A percentile compares a stretch with the other conserved stretches of the same genome.
phyloP scores from a whole-genome alignment of 2,888 invertebrate genomes.

The Melieria crassipennis region DNA sequence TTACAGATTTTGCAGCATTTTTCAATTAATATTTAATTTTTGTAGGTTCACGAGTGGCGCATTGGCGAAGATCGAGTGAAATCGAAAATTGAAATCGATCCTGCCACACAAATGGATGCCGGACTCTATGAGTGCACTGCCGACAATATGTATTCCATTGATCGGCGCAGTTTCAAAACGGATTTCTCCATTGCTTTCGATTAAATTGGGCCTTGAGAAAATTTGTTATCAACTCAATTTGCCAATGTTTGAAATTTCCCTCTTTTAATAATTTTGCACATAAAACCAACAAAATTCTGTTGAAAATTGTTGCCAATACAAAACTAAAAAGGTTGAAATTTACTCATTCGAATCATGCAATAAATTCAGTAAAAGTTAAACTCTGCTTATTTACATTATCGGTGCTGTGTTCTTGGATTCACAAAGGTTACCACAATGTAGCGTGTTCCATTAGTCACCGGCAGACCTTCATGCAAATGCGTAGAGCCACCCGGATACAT shows the following conservation, averaged over 20 bases:
- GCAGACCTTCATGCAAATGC: conserved; percentile 95
- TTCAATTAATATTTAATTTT: neutral
- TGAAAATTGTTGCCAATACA: neutral
- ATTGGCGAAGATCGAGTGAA: conserved; percentile 84
- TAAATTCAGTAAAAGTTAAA: no score
- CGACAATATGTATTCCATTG: conserved; percentile 93
- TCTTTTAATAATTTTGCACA: neutral
- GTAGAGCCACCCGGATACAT: conserved; percentile 98
- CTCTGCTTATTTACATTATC: no score
- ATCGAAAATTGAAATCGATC: conserved; percentile 93
- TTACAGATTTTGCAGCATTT: neutral
- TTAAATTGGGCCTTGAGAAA: conserved; percentile 61
- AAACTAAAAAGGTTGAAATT: neutral
- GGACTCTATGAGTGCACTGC: conserved; percentile 95
- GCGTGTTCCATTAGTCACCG: conserved; percentile 88
- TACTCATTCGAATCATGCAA: neutral
- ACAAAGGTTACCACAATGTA: conserved; percentile 99
- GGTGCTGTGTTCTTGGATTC: conserved; percentile 78
- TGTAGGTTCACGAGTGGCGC: conserved; percentile 88
- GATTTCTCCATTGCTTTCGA: conserved; percentile 92
- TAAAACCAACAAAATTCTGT: neutral
- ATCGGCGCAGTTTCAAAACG: conserved; percentile 90
- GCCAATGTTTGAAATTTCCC: conserved; percentile 4
- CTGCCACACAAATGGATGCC: conserved; percentile 95
- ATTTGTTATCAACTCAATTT: conserved; percentile 7